Base-by-base conservation (phyloP, 2,888 invertebrate species). In the Chloroclysta siterata region DNA sequence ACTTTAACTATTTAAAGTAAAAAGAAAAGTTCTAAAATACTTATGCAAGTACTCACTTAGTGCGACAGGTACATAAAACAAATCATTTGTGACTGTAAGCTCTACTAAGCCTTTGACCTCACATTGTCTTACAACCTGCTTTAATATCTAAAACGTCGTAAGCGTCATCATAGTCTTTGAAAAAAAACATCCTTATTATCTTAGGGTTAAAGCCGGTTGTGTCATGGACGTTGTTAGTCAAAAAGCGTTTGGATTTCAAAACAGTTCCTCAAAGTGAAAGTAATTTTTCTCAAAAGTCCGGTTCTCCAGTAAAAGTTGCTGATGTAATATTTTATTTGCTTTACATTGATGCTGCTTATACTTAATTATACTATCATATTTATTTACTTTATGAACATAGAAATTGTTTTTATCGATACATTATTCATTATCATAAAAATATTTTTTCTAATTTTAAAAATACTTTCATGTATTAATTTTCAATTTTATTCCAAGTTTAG, bases 231-330 rank as follows among this genome's bases (percentile, higher is more conserved):
- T n/a, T n/a, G 0, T n/a, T 14, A 10, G 6, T 22, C 48, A 39
- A 22, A 41, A 28, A 10, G 22, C 48, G 10, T 22, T 48, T 47
- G 29, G 60, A 55, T 50, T 28, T 15, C 60, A 78, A 69, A 39
- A 70, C 71, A 81, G 52, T 79, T 52, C 46, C 56, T 69, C 70
- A 74, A 82, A 90, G 92, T 88, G 92, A 92, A 92, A 92, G 92
- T 90, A 70, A 78, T 84, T 83, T 87, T 85, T 83, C 78, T 79
- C 80, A 78, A 80, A 81, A 79, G 86, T 89, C 89, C 88, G 88
- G 86, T 83, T 89, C 75, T 74, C 74, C 68, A 85, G 90, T 91
- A 91, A 92, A 91, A 90, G 89, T 90, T 85, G 68, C 75, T 91
- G 86, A 90, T 84, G 89, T 87, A 91, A 91, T 81, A 80, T 74